These are phyloP conservation scores for Ectemnius lituratus DNA, from an alignment of 2,888 invertebrate genomes.

Conservation along the genomic window DNA sequence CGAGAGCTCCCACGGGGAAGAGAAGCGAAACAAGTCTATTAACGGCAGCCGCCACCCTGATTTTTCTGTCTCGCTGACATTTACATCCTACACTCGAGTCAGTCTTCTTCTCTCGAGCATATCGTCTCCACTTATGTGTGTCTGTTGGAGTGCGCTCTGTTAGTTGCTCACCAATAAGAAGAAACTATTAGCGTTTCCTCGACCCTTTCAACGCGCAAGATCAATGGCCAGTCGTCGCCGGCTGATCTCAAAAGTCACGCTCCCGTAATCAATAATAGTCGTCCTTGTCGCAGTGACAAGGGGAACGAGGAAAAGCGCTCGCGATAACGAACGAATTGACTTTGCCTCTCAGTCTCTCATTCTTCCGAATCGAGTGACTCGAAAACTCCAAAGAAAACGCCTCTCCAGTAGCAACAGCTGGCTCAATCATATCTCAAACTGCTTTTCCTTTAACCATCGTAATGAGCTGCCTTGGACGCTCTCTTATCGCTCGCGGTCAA, in stretches of 20 bases:
- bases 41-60: slow-evolving; percentile 9
- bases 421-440: slow-evolving; percentile 4
- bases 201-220: slow-evolving; percentile 39
- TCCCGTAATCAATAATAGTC: slow-evolving; percentile 48
- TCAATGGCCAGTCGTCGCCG: slow-evolving; percentile 44
- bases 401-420: too few species aligned
- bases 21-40: slow-evolving; percentile 28
- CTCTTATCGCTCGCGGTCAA: slow-evolving; percentile 54
- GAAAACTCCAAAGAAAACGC: background rate
- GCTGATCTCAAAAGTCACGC: slow-evolving; percentile 49
- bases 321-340: slow-evolving; percentile 29
- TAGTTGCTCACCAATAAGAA: slow-evolving; percentile 5
- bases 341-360: too few species aligned
- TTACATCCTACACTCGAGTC: background rate
- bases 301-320: slow-evolving; percentile 33
- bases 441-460: slow-evolving; percentile 17
- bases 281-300: slow-evolving; percentile 46
- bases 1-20: slow-evolving; percentile 13
- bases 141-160: background rate
- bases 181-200: slow-evolving; percentile 29
- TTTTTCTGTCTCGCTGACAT: slow-evolving; percentile 12
- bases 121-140: background rate
- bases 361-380: too few species aligned
- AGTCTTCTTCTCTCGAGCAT: background rate
- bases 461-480: slow-evolving; percentile 12